These are phyloP conservation scores for Mormyrus proboscirostris DNA, from an alignment of 2,797 vertebrate genomes.

Conservation along the genomic window DNA sequence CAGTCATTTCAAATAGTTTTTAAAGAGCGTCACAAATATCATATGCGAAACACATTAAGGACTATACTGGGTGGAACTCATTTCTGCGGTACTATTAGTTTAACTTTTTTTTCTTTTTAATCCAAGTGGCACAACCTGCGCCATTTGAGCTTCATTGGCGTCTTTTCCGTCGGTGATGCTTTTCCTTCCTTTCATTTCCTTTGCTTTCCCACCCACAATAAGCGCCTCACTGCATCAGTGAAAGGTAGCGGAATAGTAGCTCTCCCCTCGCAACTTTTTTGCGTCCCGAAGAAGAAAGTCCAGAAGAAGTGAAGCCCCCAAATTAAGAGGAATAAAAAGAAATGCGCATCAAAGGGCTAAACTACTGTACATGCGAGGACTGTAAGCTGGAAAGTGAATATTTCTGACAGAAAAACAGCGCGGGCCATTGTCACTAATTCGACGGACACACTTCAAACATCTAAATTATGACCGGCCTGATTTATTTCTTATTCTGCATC, in stretches of 20 bases:
- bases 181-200: slow-evolving; percentile 75
- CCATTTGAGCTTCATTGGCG: slow-evolving; percentile 48
- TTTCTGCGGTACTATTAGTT: neutral
- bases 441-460: slow-evolving; percentile 27
- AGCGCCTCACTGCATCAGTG: slow-evolving; percentile 29
- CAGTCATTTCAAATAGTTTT: neutral
- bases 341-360: slow-evolving; percentile 54
- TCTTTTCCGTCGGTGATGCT: slow-evolving; percentile 57
- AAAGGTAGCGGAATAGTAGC: slow-evolving; percentile 29
- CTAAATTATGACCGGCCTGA: slow-evolving; percentile 45
- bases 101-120: neutral
- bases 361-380: slow-evolving; percentile 24
- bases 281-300: neutral
- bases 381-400: slow-evolving; percentile 22
- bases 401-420: slow-evolving; percentile 6
- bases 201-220: slow-evolving; percentile 68
- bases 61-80: neutral
- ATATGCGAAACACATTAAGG: neutral
- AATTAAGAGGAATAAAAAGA: slow-evolving; percentile 28
- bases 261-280: slow-evolving; percentile 12
- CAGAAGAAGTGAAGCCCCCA: neutral
- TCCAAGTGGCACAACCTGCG: slow-evolving; percentile 24
- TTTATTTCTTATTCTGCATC: slow-evolving; percentile 45
- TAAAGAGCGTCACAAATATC: neutral
- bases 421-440: slow-evolving; percentile 18